Evolutionary conservation across 2,888 invertebrate genomes (phyloP).

Genomic region (Drosophila mimetica): DNA sequence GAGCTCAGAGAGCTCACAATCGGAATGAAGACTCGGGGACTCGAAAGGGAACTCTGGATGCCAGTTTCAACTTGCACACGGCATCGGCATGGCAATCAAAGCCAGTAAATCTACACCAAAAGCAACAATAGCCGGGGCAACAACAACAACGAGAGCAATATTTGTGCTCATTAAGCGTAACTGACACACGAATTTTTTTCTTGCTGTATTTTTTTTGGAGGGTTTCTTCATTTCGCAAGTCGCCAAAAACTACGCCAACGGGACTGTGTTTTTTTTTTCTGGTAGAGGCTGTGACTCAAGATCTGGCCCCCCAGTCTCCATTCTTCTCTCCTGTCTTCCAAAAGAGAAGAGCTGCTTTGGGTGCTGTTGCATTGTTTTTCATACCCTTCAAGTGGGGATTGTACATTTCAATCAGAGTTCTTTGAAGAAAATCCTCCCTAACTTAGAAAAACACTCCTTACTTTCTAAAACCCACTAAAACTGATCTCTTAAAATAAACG

Average conservation of each 20-base stretch:
- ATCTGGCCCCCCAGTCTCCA: slow-evolving; percentile 12
- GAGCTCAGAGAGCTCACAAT: slow-evolving; percentile 38
- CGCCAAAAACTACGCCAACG: slow-evolving; percentile 66
- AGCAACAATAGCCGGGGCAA: slow-evolving; percentile 42
- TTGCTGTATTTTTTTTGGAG: slow-evolving; percentile 55
- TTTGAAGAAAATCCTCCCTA: too few species aligned
- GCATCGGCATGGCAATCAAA: slow-evolving; percentile 70
- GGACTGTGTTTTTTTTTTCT: slow-evolving; percentile 40
- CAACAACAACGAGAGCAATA: slow-evolving; percentile 75
- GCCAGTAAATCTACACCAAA: slow-evolving; percentile 71
- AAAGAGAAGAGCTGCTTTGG: slow-evolving; percentile 49
- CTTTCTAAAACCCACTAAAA: too few species aligned
- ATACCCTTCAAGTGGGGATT: slow-evolving; percentile 26
- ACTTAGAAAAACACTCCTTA: too few species aligned
- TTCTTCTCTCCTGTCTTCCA: slow-evolving; percentile 37
- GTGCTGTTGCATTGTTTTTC: slow-evolving; percentile 63
- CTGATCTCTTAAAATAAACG: too few species aligned
- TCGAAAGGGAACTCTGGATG: slow-evolving; percentile 28
- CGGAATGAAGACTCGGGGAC: slow-evolving; percentile 13
- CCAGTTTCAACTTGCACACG: slow-evolving; percentile 56
- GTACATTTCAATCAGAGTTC: neutral
- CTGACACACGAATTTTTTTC: slow-evolving; percentile 80
- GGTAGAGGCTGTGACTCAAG: slow-evolving; percentile 52
- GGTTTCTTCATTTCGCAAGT: slow-evolving; percentile 79
- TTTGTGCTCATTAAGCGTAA: slow-evolving; percentile 83